phyloP scores from a whole-genome alignment of 2,113 vertebrate species.

The Otocyon megalotis region DNA sequence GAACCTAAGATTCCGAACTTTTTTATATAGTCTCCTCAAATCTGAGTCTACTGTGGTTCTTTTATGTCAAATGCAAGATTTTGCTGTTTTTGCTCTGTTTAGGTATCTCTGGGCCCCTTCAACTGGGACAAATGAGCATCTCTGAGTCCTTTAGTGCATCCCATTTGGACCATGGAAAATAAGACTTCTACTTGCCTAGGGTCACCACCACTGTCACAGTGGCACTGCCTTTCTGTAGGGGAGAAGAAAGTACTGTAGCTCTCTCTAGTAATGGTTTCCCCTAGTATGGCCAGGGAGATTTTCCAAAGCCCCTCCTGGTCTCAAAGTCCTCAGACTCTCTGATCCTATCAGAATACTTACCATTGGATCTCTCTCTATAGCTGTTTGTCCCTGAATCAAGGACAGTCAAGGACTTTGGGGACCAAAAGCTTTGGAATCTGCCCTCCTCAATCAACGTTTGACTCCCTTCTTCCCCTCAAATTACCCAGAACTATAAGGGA shows the following conservation, averaged over 20 bases:
- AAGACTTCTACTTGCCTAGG: background rate
- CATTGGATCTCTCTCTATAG: background rate
- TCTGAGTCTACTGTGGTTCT: background rate
- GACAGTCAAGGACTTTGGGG: background rate
- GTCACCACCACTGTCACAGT: too few species aligned
- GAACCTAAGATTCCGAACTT: background rate
- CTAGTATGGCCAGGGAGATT: background rate
- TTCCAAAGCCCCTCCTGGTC: background rate
- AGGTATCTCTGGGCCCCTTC: background rate
- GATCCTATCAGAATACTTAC: background rate
- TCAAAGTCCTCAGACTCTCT: background rate
- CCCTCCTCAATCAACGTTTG: background rate
- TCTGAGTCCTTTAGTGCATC: background rate
- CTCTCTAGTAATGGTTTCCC: background rate
- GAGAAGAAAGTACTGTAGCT: background rate
- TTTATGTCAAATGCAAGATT: background rate
- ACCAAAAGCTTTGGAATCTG: background rate
- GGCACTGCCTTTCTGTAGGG: background rate
- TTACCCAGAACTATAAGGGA: background rate
- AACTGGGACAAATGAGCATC: background rate
- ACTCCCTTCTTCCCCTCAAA: background rate
- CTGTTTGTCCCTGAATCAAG: background rate
- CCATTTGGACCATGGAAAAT: background rate
- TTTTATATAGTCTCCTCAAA: background rate
- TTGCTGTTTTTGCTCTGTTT: background rate